phyloP scores from a whole-genome alignment of 2,113 vertebrate genomes.

The Heterotis niloticus region DNA sequence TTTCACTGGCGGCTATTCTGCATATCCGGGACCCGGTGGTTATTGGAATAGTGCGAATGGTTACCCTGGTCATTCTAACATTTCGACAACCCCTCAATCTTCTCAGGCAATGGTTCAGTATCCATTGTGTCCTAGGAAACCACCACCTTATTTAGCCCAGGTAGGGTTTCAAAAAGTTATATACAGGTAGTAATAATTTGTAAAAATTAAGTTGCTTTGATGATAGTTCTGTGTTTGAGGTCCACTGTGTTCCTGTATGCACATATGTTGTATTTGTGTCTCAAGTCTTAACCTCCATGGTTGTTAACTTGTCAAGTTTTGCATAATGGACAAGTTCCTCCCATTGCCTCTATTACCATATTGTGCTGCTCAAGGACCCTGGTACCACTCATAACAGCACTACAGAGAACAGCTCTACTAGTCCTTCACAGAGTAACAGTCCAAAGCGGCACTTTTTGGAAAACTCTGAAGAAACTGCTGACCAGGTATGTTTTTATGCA shows the following conservation, averaged over 20 bases:
- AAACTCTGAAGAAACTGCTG: conserved; percentile 37
- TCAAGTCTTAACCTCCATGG: not conserved
- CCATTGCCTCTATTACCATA: not conserved
- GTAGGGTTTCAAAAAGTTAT: conserved; percentile 37
- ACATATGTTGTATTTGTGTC: not conserved
- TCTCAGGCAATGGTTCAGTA: conserved; percentile 75
- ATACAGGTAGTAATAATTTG: not conserved
- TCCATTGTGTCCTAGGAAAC: conserved; percentile 67
- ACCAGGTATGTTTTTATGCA: conserved; percentile 30
- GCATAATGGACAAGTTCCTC: conserved; percentile 26
- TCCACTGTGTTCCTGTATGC: not conserved
- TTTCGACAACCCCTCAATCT: conserved; percentile 67
- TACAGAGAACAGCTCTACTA: conserved; percentile 41
- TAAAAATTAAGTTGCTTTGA: not conserved
- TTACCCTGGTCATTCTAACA: conserved; percentile 64
- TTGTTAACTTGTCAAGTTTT: not conserved
- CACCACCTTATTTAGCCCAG: conserved; percentile 60
- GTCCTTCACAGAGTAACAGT: conserved; percentile 46
- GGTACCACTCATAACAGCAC: conserved; percentile 44
- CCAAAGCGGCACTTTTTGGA: conserved; percentile 55
- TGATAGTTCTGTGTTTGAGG: not conserved
- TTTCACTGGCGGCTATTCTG: conserved; percentile 63
- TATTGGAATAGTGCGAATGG: conserved; percentile 67
- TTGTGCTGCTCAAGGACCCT: conserved; percentile 45
- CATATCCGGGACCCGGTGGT: conserved; percentile 63